Base-by-base conservation (phyloP, 2,797 vertebrate genomes). In the Myoxocephalus aenaeus region DNA sequence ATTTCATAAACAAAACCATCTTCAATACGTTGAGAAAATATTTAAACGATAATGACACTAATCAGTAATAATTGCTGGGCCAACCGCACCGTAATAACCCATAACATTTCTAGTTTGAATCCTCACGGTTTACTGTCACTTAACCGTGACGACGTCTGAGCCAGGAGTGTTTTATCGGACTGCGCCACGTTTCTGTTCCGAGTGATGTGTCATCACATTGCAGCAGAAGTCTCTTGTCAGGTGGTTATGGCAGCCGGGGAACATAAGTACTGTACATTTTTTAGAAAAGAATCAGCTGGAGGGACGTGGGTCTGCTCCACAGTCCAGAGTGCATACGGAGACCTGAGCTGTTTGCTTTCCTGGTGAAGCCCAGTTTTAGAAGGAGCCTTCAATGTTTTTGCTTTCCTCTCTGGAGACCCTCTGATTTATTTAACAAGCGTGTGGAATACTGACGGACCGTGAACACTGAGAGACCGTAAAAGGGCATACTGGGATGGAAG, bases 391-490 rank as follows among this genome's bases (percentile, higher is more conserved):
- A 83, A 20, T 94, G 93, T 95, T 95, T 95, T 94, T 89, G 85
- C 84, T 92, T 93, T 82, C 44, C 82, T 93, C 94, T 92, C 92
- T 62, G 4, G 94, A 92, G 94, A 91, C 88, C 79, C 78, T 84
- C 81, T 81, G 91, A 92, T 94, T 94, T 94, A 92, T 94, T 94
- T 94, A 92, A 91, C 82, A 87, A 92, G 87, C 90, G 86, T 81
- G 74, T 65, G 83, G 87, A 88, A 89, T 91, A 80, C 90, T 84
- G 88, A 88, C 89, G 90, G 88, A 90, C 95, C 94, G 51, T 96
- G 88, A 87, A 90, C 92, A 81, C 90, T 84, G 88, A 88, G 89
- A 87, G 87, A 90, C 95, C 94, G 53, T 96, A 95, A 86, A 95
- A 94, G 95, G 95, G 83, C 93, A 95, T 86, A 80, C 72, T 80